phyloP scores from a whole-genome alignment of 2,888 invertebrate genomes.

The Scaptomyza flava region DNA sequence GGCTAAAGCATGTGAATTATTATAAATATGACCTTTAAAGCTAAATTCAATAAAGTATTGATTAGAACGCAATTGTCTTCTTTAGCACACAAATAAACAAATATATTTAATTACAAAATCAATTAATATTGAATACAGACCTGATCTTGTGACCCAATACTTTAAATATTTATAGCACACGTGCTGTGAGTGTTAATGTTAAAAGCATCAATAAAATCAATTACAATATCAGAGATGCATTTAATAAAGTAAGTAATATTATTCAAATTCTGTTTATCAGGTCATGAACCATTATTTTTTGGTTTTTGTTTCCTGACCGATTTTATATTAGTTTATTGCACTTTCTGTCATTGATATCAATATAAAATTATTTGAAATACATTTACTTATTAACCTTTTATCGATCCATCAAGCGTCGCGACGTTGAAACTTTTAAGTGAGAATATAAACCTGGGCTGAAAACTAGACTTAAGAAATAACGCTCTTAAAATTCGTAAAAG shows the following conservation, averaged over 20 bases:
- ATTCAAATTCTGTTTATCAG: constrained; percentile 12
- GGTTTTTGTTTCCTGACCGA: constrained; percentile 23
- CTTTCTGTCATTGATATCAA: constrained; percentile 33
- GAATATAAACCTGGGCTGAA: too few species aligned
- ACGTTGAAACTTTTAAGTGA: too few species aligned
- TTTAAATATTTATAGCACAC: constrained; percentile 11
- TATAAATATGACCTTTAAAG: constrained; percentile 10
- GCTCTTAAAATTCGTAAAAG: too few species aligned
- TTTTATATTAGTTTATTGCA: constrained; percentile 69
- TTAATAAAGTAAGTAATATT: constrained; percentile 11
- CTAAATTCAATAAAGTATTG: neutral
- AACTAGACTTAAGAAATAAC: neutral
- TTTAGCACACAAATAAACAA: neutral
- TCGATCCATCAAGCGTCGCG: neutral
- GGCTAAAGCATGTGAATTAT: constrained; percentile 39
- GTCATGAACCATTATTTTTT: constrained; percentile 3
- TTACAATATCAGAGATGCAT: neutral
- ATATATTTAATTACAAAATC: constrained; percentile 7
- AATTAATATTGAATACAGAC: constrained; percentile 15
- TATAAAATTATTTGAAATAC: constrained; percentile 39
- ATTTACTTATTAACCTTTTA: constrained; percentile 15
- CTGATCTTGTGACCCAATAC: constrained; percentile 46
- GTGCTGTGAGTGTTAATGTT: constrained; percentile 20
- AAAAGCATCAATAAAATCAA: constrained; percentile 12
- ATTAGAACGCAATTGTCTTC: constrained; percentile 12